Percentiles rank a stretch among this genome's conserved stretches.
Conservation (phyloP, 1,140 invertebrate genomes). For the Lordiphosa mommai region DNA sequence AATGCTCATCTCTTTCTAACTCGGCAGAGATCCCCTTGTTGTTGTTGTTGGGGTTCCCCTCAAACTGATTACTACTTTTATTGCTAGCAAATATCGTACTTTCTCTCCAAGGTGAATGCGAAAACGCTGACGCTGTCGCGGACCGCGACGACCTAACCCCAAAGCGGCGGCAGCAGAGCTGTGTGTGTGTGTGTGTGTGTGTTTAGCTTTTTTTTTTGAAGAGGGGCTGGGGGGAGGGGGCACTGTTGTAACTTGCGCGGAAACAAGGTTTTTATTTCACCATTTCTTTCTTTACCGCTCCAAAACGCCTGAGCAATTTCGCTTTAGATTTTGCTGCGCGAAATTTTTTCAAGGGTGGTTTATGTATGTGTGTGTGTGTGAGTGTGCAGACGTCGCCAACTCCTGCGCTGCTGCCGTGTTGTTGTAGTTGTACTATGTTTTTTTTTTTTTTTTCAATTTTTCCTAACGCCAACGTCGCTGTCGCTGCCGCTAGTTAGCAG, state of each 20-base stretch:
- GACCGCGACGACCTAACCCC: constrained; percentile 8
- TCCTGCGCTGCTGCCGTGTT: not conserved
- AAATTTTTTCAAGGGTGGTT: constrained; percentile 72
- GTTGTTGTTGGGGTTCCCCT: not conserved
- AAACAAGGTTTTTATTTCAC: constrained; percentile 78
- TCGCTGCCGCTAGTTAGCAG: constrained; percentile 32
- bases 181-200: constrained; percentile 40
- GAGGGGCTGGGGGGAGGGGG: too few relatives aligned
- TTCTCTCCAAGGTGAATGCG: constrained; percentile 60
- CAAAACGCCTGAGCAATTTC: constrained; percentile 30
- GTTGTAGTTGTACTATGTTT: constrained; percentile 41
- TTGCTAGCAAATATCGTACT: constrained; percentile 77
- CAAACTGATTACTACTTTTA: constrained; percentile 79
- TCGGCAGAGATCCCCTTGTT: constrained; percentile 32
- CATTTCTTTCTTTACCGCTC: constrained; percentile 73
- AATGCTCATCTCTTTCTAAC: constrained; percentile 79
- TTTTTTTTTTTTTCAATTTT: constrained; percentile 55
- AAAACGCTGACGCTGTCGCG: not conserved
- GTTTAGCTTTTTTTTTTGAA: constrained; percentile 57
- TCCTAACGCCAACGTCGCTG: constrained; percentile 42
- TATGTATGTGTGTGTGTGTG: constrained; percentile 30
- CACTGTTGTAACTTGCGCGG: constrained; percentile 66
- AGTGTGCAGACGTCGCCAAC: constrained; percentile 23
- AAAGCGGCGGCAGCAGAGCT: constrained; percentile 1
- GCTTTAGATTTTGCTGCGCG: constrained; percentile 72